Conservation (phyloP, 2,113 vertebrate species). For the Myodes glareolus region DNA sequence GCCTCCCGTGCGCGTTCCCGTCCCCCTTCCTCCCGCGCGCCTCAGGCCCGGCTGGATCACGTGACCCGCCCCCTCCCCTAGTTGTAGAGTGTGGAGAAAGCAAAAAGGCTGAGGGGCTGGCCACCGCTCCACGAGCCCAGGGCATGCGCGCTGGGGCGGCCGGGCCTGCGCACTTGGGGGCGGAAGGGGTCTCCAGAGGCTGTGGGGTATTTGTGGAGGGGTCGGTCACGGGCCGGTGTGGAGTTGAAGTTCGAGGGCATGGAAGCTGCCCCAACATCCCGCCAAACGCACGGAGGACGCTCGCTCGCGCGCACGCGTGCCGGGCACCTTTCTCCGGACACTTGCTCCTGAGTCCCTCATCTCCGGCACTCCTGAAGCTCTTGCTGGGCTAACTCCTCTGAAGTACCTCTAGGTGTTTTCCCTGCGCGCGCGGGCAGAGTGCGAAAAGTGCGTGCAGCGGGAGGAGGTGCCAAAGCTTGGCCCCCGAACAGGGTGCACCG, state of each 20-base stretch:
- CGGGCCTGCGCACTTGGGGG: constrained; percentile 77
- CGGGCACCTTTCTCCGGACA: not conserved
- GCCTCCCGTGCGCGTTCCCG: not conserved
- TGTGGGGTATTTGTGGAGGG: not conserved
- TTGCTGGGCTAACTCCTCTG: not conserved
- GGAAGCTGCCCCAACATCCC: not conserved
- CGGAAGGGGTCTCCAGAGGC: not conserved
- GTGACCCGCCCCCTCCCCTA: constrained; percentile 75
- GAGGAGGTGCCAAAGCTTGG: not conserved
- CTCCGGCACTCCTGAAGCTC: not conserved
- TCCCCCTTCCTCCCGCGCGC: constrained; percentile 40
- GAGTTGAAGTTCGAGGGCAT: not conserved
- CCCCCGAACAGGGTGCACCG: not conserved
- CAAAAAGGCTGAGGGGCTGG: constrained; percentile 74
- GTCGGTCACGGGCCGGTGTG: not conserved
- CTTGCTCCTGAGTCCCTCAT: not conserved
- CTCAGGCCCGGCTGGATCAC: constrained; percentile 74
- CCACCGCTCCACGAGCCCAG: constrained; percentile 79
- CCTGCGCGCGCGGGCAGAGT: not conserved
- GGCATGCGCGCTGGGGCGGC: constrained; percentile 83
- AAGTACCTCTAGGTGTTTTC: not conserved
- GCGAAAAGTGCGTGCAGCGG: not conserved
- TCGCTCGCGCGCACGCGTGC: not conserved
- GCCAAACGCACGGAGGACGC: not conserved
- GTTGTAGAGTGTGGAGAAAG: constrained; percentile 79